Evolutionary conservation across 1,140 invertebrate genomes (phyloP), one percentile per base, ranked within the genome.

Genomic region (Bombyx mandarina): DNA sequence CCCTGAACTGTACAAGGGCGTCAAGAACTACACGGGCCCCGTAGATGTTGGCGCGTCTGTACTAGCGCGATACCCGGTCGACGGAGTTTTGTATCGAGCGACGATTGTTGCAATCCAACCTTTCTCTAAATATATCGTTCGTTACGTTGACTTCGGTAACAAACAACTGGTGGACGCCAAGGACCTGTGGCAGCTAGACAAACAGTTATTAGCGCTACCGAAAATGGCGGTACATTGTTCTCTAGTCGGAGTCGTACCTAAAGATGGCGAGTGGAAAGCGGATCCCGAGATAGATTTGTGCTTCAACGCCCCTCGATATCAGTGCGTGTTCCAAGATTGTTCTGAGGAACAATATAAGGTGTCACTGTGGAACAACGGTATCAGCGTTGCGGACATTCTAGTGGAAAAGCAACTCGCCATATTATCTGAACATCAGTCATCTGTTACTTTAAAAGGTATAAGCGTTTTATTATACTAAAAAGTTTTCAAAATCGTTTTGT

Each of bases 61-160:
- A 0, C 88, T 94, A 47, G 93, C 92, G 7, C 79, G 90, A 10
- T 93, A 92, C 68, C 88, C 90, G 2, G 91, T 91, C n/a, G 93
- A 94, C 68, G 88, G 89, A 43, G 91, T 91, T 8, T 78, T 94
- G 6, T 93, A 94, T 76, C 82, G 94, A 47, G 93, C 92, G 2
- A 88, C 90, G 54, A 79, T 95, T 2, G 63, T 91, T 8, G 89
- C 90, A 26, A 71, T 88, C 2, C 89, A 90, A 60, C 86, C 89
- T 58, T 76, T 82, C 42, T 86, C 86, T 7, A 89, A 90, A 60
- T 91, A 91, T 67, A 88, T 90, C 44, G 91, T 95, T 0, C 89
- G 90, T 43, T 94, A 92, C 60, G 87, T 95, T 1, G 94, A 95
- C 82, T 94, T 92, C 68, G 94, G 94, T 43, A 96, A 96, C 72